These are phyloP conservation scores for Siderastrea radians DNA, from an alignment of 92 coral and sea anemone genomes.

Conservation along the genomic window DNA sequence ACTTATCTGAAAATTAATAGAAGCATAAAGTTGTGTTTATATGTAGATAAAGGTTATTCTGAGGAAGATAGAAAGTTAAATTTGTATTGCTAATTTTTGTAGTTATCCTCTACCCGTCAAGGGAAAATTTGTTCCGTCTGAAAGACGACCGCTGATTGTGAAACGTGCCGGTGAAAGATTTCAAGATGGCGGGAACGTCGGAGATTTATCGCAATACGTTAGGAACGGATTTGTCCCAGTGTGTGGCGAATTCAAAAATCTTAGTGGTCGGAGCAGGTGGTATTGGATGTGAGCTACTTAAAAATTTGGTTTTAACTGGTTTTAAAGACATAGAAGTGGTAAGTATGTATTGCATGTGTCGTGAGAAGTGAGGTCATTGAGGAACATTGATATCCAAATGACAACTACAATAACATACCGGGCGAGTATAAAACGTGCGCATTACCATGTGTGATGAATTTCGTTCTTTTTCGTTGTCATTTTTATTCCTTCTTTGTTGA, in stretches of 20 bases:
- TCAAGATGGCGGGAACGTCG: slow-evolving; percentile 78
- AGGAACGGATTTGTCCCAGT: slow-evolving; percentile 79
- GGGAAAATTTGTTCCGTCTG: not conserved
- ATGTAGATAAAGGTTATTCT: not conserved
- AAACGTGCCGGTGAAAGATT: not conserved
- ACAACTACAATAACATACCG: not conserved
- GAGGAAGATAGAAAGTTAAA: not conserved
- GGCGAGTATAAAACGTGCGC: not conserved
- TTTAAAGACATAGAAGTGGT: slow-evolving; percentile 97
- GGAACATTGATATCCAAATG: not conserved
- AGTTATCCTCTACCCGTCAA: not conserved
- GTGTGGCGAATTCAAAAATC: slow-evolving; percentile 76
- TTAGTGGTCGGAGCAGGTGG: slow-evolving; percentile 99
- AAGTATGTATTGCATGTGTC: slow-evolving; percentile 1
- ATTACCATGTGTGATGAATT: not conserved
- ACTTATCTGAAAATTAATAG: not conserved
- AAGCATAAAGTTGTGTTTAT: not conserved
- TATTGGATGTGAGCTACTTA: slow-evolving; percentile 97
- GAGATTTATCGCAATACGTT: slow-evolving; percentile 76
- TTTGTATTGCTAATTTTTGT: not conserved
- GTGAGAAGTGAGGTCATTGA: too few species aligned
- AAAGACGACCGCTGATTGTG: slow-evolving; percentile 45
- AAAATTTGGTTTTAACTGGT: slow-evolving; percentile 94
- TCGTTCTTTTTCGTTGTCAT: not conserved
- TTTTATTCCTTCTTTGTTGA: not conserved